Evolutionary conservation across 2,797 vertebrate genomes (phyloP).

Genomic region (Propithecus perrieri): DNA sequence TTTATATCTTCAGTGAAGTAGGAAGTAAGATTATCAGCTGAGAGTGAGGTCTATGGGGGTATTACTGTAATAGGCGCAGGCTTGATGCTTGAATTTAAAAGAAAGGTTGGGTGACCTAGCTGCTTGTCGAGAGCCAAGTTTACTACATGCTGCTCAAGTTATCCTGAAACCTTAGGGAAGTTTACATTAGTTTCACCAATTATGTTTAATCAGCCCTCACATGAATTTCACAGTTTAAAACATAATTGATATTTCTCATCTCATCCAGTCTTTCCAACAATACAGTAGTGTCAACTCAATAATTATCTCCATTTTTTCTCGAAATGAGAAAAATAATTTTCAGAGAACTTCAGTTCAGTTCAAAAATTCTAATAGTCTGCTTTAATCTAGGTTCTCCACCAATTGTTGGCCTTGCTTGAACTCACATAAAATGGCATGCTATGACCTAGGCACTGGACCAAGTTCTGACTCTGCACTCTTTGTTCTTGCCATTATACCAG

Average conservation of each 20-base stretch:
- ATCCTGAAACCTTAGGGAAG: background rate
- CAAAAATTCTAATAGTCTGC: background rate
- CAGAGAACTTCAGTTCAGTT: background rate
- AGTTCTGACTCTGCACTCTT: background rate
- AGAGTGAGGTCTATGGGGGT: background rate
- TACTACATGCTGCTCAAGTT: background rate
- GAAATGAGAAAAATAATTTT: background rate
- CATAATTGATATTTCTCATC: background rate
- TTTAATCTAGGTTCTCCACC: background rate
- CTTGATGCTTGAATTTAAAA: background rate
- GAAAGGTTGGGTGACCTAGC: background rate
- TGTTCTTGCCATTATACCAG: background rate
- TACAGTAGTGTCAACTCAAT: background rate
- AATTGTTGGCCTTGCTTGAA: background rate
- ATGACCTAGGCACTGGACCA: background rate
- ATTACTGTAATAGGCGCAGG: background rate
- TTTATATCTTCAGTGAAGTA: background rate
- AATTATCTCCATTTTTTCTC: background rate
- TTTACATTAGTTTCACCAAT: background rate
- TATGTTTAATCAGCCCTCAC: background rate
- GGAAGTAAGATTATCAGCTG: background rate
- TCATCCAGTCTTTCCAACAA: background rate
- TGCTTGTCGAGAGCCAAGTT: background rate
- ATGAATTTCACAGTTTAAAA: background rate
- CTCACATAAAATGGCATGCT: background rate